These are phyloP conservation scores for Pyrrhura leucotis DNA, from an alignment of 2,797 vertebrate genomes.

Conservation along the genomic window DNA sequence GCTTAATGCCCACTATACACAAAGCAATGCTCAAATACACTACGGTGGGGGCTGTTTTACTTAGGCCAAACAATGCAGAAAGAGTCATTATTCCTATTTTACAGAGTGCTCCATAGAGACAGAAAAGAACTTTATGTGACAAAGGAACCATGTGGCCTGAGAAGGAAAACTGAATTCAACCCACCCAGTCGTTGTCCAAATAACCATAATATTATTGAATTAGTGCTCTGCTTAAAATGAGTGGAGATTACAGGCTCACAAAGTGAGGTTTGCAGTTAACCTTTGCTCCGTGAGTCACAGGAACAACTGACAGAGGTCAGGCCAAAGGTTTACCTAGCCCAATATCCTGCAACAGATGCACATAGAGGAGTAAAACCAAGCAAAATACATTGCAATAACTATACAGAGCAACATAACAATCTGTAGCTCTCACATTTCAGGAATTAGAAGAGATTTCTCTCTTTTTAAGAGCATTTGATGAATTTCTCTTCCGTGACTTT, in stretches of 20 bases:
- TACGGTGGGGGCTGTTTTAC: neutral
- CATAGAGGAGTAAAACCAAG: neutral
- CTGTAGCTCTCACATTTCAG: neutral
- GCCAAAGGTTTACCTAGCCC: conserved; percentile 20
- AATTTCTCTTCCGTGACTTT: neutral
- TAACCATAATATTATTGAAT: conserved; percentile 9
- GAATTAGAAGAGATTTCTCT: neutral
- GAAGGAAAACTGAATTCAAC: neutral
- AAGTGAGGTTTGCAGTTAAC: conserved; percentile 17
- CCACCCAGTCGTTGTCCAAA: neutral
- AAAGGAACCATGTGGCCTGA: neutral
- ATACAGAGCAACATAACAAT: fast-evolving
- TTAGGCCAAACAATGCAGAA: neutral
- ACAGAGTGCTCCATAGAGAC: neutral
- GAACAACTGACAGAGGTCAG: conserved; percentile 59
- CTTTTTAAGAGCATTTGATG: neutral
- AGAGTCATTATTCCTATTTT: neutral
- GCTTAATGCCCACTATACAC: neutral
- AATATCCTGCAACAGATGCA: neutral
- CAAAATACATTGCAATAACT: neutral
- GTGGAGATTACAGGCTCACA: neutral
- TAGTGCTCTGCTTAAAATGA: neutral
- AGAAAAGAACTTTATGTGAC: neutral
- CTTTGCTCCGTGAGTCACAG: conserved; percentile 9
- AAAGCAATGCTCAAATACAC: neutral